A percentile compares a stretch with the other conserved stretches of the same genome.
Conservation (phyloP, 2,888 invertebrate species). For the Eupithecia inturbata region DNA sequence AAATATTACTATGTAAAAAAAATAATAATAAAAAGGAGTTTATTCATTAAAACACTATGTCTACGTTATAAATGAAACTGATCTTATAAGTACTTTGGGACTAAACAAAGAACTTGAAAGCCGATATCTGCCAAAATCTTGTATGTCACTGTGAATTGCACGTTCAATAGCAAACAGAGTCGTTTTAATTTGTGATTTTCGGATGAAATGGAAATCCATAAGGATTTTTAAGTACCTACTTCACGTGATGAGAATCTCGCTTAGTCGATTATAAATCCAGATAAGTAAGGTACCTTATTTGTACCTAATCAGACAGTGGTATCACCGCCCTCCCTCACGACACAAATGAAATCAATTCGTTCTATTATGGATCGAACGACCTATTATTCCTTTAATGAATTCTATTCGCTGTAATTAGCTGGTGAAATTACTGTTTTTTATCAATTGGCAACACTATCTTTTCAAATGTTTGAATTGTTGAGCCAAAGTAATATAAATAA, state of each 20-base stretch:
- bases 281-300: neutral
- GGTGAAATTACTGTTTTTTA: neutral
- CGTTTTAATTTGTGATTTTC: neutral
- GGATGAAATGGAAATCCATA: neutral
- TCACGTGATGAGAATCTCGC: neutral
- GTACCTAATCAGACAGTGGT: neutral
- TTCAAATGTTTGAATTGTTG: neutral
- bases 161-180: neutral
- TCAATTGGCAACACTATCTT: neutral
- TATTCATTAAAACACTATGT: no score
- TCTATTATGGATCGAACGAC: neutral
- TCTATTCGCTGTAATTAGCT: neutral
- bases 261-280: neutral
- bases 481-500: neutral
- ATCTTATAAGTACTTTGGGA: no score
- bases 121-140: no score
- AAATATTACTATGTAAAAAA: no score
- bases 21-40: no score
- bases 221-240: constrained; percentile 2
- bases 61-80: no score
- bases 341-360: neutral
- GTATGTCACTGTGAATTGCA: neutral
- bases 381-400: neutral
- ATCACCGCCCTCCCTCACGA: neutral
- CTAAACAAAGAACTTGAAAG: no score